Base-by-base conservation (phyloP, 2,797 vertebrate genomes). In the Threskiornis aethiopicus region DNA sequence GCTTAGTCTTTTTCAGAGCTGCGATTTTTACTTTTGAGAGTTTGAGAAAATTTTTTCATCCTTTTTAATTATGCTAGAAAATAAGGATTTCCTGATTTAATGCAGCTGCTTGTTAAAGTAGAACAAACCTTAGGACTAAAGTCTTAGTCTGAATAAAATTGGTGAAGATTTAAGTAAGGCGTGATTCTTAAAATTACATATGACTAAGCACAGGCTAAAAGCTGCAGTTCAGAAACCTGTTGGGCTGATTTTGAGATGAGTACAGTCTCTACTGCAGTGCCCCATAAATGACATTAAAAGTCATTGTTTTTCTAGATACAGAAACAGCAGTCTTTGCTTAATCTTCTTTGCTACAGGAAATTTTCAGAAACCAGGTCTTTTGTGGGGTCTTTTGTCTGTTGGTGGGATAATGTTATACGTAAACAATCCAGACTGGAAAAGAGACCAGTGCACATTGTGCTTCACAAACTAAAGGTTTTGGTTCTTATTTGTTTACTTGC, bases 361-460 rank as follows among this genome's bases (percentile, higher is more conserved):
- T 46, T 83, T 85, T 69, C 21, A 39, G 64, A 73, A 18, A 42
- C 19, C 2, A n/a, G 33, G 12, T 2, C 24, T 70, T 62, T 49
- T 28, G 6, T 28, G 6, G 5, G 1, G 4, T 59, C 16, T 66
- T 70, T 17, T 12, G 2, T 51, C 14, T 55, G 8, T 44, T 44
- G 13, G 13, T 58, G 6, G 7, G 6, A 44, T 59, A 37, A 42
- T 8, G 24, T 31, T 58, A 15, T 6, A 8, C 2, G 19, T 57
- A 51, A 64, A 31, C 13, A 33, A 7, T 37, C 3, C 66, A 91
- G 33, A 44, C 17, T 70, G 39, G 39, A 73, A 62, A 51, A 67
- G 31, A 77, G 35, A 7, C 35, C 13, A 1, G 16, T 19, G 26
- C n/a, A 9, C 31, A 5, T 4, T 51, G 29, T 1, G 2, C 7